Evolutionary conservation across 2,888 invertebrate genomes (phyloP), one percentile per base, ranked within the genome.

Genomic region (Hirudinaria manillensis): DNA sequence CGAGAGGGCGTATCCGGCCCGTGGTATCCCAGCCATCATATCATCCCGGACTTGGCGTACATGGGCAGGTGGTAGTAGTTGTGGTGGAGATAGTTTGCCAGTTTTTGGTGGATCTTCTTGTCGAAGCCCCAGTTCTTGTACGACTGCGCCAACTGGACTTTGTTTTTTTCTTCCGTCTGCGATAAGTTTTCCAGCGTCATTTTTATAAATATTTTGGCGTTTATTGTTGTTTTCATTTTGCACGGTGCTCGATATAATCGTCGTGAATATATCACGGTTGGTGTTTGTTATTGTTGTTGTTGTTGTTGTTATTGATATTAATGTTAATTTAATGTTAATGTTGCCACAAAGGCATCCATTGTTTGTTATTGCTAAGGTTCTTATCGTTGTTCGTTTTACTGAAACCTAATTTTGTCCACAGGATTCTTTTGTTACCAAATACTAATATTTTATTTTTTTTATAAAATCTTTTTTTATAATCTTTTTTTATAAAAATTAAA

Each of bases 1-100:
- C n/a, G n/a, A n/a, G n/a, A n/a, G n/a, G n/a, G n/a, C n/a, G n/a
- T n/a, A n/a, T n/a, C n/a, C n/a, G n/a, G n/a, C n/a, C n/a, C n/a
- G n/a, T n/a, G n/a, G n/a, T n/a, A n/a, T 38, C 38, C 38, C 38
- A 38, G 10, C 3, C 38, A 45, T 76, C 67, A 76, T 24, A 85
- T 84, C 85, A 84, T 84, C 61, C 84, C 84, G 27, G 85, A 85
- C 77, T 84, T 85, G 76, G 84, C 85, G 78, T 84, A 86, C 84
- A 85, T 85, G 21, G 85, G 84, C 74, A 86, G 80, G 78, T 85
- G 85, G 79, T 85, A 84, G 78, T 84, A 82, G 81, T 85, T 86
- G 79, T 85, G 84, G 73, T 82, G 82, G 32, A 85, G 80, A 81
- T 83, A 86, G 78, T 82, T 84, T 55, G 85, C 81, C 29, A 86